Base-by-base conservation (phyloP, 1,140 invertebrate species). In the Saccostrea glomerata region DNA sequence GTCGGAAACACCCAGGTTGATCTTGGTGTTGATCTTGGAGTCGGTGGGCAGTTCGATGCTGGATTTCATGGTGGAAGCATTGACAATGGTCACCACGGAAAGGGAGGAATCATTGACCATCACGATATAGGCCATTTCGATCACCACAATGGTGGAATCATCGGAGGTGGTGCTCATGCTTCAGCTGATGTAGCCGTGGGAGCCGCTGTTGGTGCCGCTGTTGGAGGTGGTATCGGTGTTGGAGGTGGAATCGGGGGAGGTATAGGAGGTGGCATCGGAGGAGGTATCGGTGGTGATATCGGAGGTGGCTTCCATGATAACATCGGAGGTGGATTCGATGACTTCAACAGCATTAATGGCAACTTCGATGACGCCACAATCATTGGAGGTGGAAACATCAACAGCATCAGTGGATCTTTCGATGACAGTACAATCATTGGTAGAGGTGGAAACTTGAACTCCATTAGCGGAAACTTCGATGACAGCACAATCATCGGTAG, bases 251-350 rank as follows among this genome's bases (percentile, higher is more conserved):
- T 63, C 17, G 58, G 58, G 20, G 58, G 58, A 60, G 58, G 58
- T 20, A 63, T 63, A 0, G 58, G 58, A 63, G 58, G 58, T 0
- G 58, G 58, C n/a, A 63, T 63, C 2, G 58, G 58, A 63, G 58
- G 58, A 17, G 58, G 58, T 63, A 63, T 63, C 15, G 58, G 58
- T 5, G 58, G 58, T 20, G 58, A n/a, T 17, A 63, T 63, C 15
- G 58, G 58, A 63, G 70, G 70, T 11, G 70, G 70, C 2, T 30
- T 73, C 23, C 7, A 2, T 30, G 66, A 73, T 25, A 73, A 36
- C 30, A 25, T 77, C 23, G 70, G 70, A 77, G 70, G 70, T 25
- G 70, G 70, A 30, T 77, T 77, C 70, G 70, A 77, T 30, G 66
- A 73, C 25, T 23, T 23, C 23, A 73, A n/a, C 30, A 36, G 30